Evolutionary conservation across 2,113 vertebrate genomes (phyloP).

Genomic region (Diphyllodes magnificus): DNA sequence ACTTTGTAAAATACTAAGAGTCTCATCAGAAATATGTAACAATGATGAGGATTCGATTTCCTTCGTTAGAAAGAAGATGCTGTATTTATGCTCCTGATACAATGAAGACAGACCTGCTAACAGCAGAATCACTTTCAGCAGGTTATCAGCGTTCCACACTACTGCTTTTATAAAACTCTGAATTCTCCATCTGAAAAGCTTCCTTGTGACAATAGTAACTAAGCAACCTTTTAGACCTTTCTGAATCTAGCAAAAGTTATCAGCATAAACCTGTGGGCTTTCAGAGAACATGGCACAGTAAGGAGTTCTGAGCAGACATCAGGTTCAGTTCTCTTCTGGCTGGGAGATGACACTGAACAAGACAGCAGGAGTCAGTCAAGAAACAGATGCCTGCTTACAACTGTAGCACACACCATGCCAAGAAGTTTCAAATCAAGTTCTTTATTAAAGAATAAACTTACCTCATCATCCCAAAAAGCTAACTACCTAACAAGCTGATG

Average conservation of each 20-base stretch:
- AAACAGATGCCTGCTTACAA: not conserved
- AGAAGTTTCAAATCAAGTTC: not conserved
- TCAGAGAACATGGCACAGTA: not conserved
- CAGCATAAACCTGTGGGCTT: not conserved
- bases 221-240: not conserved
- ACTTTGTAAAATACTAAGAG: not conserved
- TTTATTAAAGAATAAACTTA: not conserved
- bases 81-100: not conserved
- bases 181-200: not conserved
- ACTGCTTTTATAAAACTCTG: not conserved
- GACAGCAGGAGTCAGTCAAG: not conserved
- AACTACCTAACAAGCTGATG: not conserved
- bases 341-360: not conserved
- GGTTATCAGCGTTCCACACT: not conserved
- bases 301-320: not conserved
- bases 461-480: not conserved
- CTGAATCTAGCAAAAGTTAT: not conserved
- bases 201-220: not conserved
- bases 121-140: not conserved
- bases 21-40: not conserved
- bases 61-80: not conserved
- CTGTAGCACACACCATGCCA: rapidly evolving
- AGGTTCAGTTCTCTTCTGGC: not conserved
- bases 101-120: not conserved
- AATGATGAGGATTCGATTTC: not conserved